Evolutionary conservation across 2,888 invertebrate species (phyloP).

Genomic region (Cantharis flavilabris): DNA sequence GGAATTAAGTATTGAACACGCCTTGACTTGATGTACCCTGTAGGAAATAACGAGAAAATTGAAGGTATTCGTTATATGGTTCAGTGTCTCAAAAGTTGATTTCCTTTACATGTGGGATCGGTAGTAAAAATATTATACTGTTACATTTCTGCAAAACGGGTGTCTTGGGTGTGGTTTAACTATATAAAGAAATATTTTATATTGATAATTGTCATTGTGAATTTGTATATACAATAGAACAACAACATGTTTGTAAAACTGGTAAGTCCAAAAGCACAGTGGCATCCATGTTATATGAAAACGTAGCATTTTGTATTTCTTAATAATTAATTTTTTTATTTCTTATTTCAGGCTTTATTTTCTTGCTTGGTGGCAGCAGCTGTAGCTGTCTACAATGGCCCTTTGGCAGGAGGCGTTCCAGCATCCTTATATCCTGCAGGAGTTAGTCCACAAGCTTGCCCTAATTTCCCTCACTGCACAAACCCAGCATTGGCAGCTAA

Average conservation of each 20-base stretch:
- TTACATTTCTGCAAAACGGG: slow-evolving; percentile 51
- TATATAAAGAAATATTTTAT: slow-evolving; percentile 50
- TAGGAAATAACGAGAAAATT: slow-evolving; percentile 12
- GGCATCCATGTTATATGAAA: slow-evolving; percentile 4
- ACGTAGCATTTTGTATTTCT: not conserved
- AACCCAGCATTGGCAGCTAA: slow-evolving; percentile 53
- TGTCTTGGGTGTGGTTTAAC: slow-evolving; percentile 50
- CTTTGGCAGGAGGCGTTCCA: slow-evolving; percentile 53
- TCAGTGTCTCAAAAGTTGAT: slow-evolving; percentile 34
- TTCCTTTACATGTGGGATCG: slow-evolving; percentile 51
- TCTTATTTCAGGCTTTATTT: slow-evolving; percentile 47
- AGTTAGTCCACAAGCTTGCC: slow-evolving; percentile 55
- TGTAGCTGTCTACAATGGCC: slow-evolving; percentile 51
- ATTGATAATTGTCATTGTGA: slow-evolving; percentile 45
- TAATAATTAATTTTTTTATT: not conserved
- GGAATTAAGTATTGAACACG: slow-evolving; percentile 37
- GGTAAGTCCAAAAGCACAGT: slow-evolving; percentile 49
- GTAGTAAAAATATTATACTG: slow-evolving; percentile 50
- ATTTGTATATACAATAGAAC: slow-evolving; percentile 44
- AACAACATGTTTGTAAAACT: slow-evolving; percentile 57
- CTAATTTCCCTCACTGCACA: slow-evolving; percentile 53
- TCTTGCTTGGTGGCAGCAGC: slow-evolving; percentile 48
- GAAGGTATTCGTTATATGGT: slow-evolving; percentile 5
- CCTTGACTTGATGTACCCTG: slow-evolving; percentile 11
- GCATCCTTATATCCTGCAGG: slow-evolving; percentile 53